These are phyloP conservation scores for Malaclemys terrapin DNA, from an alignment of 2,113 vertebrate genomes.

Conservation along the genomic window DNA sequence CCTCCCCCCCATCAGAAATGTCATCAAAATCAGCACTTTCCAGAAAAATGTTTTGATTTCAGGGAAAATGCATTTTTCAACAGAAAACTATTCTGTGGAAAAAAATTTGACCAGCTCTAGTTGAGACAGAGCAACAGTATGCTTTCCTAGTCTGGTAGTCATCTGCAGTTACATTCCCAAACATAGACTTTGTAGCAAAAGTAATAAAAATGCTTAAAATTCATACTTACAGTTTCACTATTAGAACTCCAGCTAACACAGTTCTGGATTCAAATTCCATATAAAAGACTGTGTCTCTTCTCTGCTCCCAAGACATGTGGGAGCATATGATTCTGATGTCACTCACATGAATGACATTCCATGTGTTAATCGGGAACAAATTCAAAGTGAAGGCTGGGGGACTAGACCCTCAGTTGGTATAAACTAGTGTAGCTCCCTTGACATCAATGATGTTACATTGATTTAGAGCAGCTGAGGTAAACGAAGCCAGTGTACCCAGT, in stretches of 20 bases:
- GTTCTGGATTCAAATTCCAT: background rate
- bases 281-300: background rate
- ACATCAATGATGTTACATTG: background rate
- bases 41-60: background rate
- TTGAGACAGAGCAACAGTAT: background rate
- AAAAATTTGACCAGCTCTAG: background rate
- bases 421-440: background rate
- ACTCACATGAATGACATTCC: background rate
- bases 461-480: background rate
- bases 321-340: background rate
- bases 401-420: background rate
- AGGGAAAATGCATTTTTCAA: background rate
- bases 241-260: background rate
- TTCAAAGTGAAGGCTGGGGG: background rate
- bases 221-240: background rate
- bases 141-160: background rate
- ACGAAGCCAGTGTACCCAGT: background rate
- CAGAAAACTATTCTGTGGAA: background rate
- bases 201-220: background rate
- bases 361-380: background rate
- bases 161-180: background rate
- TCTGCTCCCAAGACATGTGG: background rate
- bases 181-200: background rate
- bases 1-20: background rate
- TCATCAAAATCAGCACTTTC: background rate